Percentiles rank a stretch among this genome's conserved stretches.
phyloP scores from a whole-genome alignment of 2,113 vertebrate genomes.

The Ceyx margarethae region DNA sequence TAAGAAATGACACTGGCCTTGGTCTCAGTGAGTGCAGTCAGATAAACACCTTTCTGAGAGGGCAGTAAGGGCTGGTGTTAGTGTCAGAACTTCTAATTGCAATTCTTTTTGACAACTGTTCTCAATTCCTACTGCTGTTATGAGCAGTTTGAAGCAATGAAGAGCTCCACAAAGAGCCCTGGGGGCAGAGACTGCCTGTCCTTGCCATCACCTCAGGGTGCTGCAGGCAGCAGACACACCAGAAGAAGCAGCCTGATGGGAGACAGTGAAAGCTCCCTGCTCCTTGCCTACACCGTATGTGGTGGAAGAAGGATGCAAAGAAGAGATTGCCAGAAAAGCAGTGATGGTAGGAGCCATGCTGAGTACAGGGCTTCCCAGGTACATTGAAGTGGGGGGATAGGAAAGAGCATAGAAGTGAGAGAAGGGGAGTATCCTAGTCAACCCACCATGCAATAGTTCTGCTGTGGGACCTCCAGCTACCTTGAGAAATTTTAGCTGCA shows the following conservation, averaged over 20 bases:
- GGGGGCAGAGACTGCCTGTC: background rate
- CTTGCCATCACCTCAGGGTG: fast-evolving
- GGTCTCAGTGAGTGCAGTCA: fast-evolving
- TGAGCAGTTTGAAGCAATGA: background rate
- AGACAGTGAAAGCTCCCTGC: background rate
- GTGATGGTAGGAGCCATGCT: background rate
- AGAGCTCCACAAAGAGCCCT: background rate
- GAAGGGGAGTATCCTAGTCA: background rate
- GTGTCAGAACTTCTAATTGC: background rate
- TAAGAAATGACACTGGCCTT: background rate
- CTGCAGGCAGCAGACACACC: background rate
- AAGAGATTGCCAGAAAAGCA: background rate
- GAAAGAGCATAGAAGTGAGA: background rate
- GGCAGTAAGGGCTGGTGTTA: background rate
- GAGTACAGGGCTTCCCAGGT: background rate
- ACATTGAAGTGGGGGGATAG: background rate
- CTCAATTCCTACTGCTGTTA: background rate
- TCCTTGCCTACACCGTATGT: background rate
- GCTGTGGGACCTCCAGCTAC: background rate
- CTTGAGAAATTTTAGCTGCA: background rate
- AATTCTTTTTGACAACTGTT: background rate
- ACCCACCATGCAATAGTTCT: background rate
- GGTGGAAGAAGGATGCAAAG: background rate
- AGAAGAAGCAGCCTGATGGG: background rate
- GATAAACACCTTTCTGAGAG: background rate